Evolutionary conservation across 2,888 invertebrate species (phyloP).

Genomic region (Linyphia triangularis): DNA sequence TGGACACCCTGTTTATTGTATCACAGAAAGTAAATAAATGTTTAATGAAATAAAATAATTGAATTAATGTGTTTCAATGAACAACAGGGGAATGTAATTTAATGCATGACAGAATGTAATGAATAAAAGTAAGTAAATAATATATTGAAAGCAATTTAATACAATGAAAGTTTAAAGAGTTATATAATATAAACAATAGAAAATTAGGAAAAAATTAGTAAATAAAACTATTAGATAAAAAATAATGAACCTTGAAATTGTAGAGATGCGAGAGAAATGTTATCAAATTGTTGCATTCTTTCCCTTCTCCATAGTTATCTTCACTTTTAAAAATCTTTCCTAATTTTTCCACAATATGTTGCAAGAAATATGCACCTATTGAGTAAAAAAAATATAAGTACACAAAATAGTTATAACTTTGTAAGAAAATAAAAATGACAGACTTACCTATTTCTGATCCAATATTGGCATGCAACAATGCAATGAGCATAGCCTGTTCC

Average conservation of each 20-base stretch:
- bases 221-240: no score
- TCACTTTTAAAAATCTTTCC: constrained; percentile 82
- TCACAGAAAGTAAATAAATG: no score
- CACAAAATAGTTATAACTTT: neutral
- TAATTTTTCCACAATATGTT: constrained; percentile 86
- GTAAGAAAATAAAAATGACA: neutral
- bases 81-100: no score
- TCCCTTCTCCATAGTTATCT: constrained; percentile 84
- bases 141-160: no score
- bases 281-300: constrained; percentile 89
- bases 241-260: constrained; percentile 87
- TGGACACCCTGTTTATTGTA: no score
- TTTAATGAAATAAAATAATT: no score
- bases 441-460: constrained; percentile 90
- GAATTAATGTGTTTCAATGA: no score
- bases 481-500: constrained; percentile 90
- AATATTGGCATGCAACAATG: constrained; percentile 92
- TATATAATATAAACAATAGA: no score
- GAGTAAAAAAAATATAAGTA: neutral
- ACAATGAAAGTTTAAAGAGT: no score
- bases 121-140: no score
- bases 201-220: no score
- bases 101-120: no score
- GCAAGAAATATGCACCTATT: constrained; percentile 85
- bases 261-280: constrained; percentile 89